These are phyloP conservation scores for Hydrotaea cyrtoneurina DNA, from an alignment of 2,888 invertebrate genomes.

Conservation along the genomic window DNA sequence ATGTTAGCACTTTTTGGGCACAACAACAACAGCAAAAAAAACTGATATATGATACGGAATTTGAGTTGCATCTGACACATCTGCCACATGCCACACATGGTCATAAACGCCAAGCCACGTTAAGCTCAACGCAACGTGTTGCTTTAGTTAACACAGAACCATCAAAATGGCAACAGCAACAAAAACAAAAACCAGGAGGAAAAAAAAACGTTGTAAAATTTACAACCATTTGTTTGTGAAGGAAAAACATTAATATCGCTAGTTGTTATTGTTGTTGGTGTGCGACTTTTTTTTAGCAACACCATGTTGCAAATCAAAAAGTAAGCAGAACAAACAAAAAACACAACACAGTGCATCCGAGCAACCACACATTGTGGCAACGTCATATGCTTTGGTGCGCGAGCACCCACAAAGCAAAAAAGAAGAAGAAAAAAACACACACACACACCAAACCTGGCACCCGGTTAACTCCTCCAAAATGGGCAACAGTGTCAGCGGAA, in stretches of 20 bases:
- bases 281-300: background rate
- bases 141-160: slow-evolving; percentile 46
- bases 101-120: slow-evolving; percentile 51
- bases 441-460: background rate
- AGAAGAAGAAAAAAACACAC: background rate
- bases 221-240: slow-evolving; percentile 49
- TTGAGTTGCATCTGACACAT: slow-evolving; percentile 66
- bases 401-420: too few species aligned
- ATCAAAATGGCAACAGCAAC: background rate
- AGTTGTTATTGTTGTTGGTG: slow-evolving; percentile 23
- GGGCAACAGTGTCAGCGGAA: background rate
- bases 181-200: slow-evolving; percentile 1
- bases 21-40: slow-evolving; percentile 30
- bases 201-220: slow-evolving; percentile 34
- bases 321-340: background rate
- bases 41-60: slow-evolving; percentile 62
- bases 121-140: slow-evolving; percentile 50
- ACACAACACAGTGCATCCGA: background rate
- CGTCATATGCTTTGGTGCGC: background rate
- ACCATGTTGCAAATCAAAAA: slow-evolving; percentile 2
- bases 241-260: slow-evolving; percentile 30
- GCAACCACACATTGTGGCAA: background rate
- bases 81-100: slow-evolving; percentile 66
- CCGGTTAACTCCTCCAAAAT: background rate
- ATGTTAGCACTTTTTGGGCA: slow-evolving; percentile 59